Conservation (phyloP, 64 coral and sea anemone genomes). For the Catalaphyllia jardinei region DNA sequence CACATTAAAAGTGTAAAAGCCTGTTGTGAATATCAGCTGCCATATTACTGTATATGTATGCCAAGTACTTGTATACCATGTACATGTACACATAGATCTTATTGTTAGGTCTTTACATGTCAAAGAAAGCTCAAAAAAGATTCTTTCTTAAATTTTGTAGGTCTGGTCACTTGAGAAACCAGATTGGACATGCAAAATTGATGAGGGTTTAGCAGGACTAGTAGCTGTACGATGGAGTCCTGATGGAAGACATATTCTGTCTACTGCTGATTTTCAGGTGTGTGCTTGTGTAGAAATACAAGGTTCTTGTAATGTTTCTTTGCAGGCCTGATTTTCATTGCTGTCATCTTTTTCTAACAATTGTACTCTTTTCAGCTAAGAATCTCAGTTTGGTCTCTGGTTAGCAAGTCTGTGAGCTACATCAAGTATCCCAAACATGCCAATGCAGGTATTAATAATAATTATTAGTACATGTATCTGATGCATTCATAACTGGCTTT, state of each 20-base stretch:
- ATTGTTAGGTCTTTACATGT: too few relatives aligned
- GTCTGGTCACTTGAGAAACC: conserved; percentile 98
- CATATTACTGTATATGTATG: too few relatives aligned
- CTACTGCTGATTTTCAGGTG: conserved; percentile 97
- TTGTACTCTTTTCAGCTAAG: conserved; percentile 58
- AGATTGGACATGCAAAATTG: conserved; percentile 99
- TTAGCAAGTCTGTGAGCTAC: conserved; percentile 96
- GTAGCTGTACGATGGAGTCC: conserved; percentile 94
- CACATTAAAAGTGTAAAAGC: too few relatives aligned
- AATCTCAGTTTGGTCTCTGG: conserved; percentile 94
- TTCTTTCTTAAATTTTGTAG: conserved; percentile 10
- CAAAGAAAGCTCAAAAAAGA: too few relatives aligned
- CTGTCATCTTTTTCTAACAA: background rate
- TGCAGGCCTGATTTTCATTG: too few relatives aligned
- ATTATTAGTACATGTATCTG: background rate
- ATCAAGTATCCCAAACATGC: conserved; percentile 95
- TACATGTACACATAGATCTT: too few relatives aligned
- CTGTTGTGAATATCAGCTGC: too few relatives aligned
- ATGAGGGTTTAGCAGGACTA: conserved; percentile 89
- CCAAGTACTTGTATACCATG: too few relatives aligned
- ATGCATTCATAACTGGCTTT: background rate
- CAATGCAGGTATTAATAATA: conserved; percentile 62
- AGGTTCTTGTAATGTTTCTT: background rate
- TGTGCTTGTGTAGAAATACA: background rate
- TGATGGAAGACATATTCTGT: conserved; percentile 93